A percentile compares a stretch with the other conserved stretches of the same genome.
phyloP scores from a whole-genome alignment of 2,113 vertebrate genomes.

The Triplophysa dalaica region DNA sequence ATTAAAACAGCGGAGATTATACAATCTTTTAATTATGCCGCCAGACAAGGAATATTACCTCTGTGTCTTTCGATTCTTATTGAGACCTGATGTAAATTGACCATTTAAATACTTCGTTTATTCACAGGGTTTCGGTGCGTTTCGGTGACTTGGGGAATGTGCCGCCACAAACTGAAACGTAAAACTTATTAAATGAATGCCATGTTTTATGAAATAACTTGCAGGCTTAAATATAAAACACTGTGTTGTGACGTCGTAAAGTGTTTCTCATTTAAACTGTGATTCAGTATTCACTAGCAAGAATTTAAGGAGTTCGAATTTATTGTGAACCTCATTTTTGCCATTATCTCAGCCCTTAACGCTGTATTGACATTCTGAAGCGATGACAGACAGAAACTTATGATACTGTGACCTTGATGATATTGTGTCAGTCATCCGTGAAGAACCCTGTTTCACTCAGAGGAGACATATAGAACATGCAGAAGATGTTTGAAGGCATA shows the following conservation, averaged over 20 bases:
- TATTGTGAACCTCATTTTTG: not conserved
- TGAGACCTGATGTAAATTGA: slow-evolving; percentile 43
- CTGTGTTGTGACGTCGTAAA: not conserved
- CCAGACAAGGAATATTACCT: slow-evolving; percentile 77
- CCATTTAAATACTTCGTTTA: slow-evolving; percentile 45
- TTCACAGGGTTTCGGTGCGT: slow-evolving; percentile 27
- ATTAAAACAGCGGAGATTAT: slow-evolving; percentile 67
- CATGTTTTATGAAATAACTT: slow-evolving; percentile 25
- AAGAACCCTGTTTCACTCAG: slow-evolving; percentile 80
- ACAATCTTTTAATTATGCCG: slow-evolving; percentile 74
- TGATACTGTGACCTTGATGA: slow-evolving; percentile 70
- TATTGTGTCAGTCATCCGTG: slow-evolving; percentile 73
- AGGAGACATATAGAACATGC: slow-evolving; percentile 49
- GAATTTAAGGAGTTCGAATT: not conserved
- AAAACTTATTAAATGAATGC: not conserved
- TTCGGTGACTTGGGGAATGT: slow-evolving; percentile 29
- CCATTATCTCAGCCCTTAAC: not conserved
- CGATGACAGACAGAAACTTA: not conserved
- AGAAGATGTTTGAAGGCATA: slow-evolving; percentile 13
- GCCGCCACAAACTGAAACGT: not conserved
- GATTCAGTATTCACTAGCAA: not conserved
- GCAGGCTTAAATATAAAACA: not conserved
- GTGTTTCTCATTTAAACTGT: not conserved
- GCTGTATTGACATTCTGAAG: slow-evolving; percentile 7
- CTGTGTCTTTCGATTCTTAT: slow-evolving; percentile 46